Base-by-base conservation (phyloP, 2,797 vertebrate genomes). In the Gallinago nigripennis region DNA sequence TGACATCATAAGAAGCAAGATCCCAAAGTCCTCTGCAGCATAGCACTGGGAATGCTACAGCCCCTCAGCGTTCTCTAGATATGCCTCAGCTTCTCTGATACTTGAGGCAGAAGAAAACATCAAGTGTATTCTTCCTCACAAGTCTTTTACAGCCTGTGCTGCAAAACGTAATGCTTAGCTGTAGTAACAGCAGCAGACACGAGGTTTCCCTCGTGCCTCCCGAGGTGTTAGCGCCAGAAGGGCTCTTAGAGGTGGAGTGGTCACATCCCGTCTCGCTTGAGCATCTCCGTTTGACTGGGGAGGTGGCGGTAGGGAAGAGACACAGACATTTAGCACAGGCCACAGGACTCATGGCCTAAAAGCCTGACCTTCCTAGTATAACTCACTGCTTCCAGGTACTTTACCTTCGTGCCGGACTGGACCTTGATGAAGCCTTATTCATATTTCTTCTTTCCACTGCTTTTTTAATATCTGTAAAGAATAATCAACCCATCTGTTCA, bases 381-480 rank as follows among this genome's bases (percentile, higher is more conserved):
- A 98, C 95, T 97, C 96, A 97, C 95, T 96, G 97, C 97, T 97
- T 97, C 97, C 95, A 95, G 96, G 97, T 99, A 99, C 99, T 99
- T 99, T 99, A 99, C 99, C 99, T 99, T 99, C 99, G 98, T 98
- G 99, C 97, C 94, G 99, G 99, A 98, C 99, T 99, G 99, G 98
- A 99, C 99, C 99, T 99, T 98, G 99, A 97, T 98, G 98, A 98
- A 99, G 98, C 98, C 99, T 99, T 99, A 99, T 98, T 98, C 98
- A 98, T 98, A 98, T 98, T 98, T 98, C 99, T 99, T 99, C 99
- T 99, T 98, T 99, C 99, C 98, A 98, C 98, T 98, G 99, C 99
- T 99, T 99, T 99, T 99, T 99, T 99, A 99, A 99, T 99, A 99
- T 99, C 99, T 99, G 99, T 99, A 99, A 99, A 99, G 99, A 99